A percentile compares a stretch with the other conserved stretches of the same genome.
These are phyloP conservation scores for Cyclina sinensis DNA, from an alignment of 1,140 invertebrate species.

Conservation along the genomic window DNA sequence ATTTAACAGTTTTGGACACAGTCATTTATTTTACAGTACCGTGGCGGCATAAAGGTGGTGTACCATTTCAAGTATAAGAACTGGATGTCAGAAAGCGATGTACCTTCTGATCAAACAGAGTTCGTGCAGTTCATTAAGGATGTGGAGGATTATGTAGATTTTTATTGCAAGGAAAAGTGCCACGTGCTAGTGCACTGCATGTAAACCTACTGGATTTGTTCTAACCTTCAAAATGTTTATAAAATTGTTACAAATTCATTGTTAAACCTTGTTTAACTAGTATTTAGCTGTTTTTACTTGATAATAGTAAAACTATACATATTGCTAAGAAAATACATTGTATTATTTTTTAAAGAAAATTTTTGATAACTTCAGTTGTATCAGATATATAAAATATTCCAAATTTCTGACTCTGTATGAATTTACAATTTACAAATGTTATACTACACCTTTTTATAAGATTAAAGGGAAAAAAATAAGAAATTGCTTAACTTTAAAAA, in stretches of 20 bases:
- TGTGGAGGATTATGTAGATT: not conserved
- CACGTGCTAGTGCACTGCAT: not conserved
- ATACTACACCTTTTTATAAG: too few species aligned
- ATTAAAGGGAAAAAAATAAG: not conserved
- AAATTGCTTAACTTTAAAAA: not conserved
- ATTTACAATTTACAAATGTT: too few species aligned
- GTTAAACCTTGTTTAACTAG: too few species aligned
- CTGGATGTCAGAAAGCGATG: not conserved
- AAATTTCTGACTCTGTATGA: too few species aligned
- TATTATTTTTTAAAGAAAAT: not conserved
- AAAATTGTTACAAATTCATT: too few species aligned
- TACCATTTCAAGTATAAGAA: slow-evolving; percentile 2
- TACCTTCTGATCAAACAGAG: not conserved
- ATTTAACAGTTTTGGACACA: too few species aligned
- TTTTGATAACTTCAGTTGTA: too few species aligned
- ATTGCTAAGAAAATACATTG: not conserved
- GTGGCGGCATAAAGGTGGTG: not conserved
- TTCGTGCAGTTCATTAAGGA: not conserved
- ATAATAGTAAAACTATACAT: not conserved
- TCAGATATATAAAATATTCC: too few species aligned
- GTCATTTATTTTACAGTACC: too few species aligned
- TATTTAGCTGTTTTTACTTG: too few species aligned
- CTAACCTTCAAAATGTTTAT: not conserved
- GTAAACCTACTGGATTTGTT: not conserved
- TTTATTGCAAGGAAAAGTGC: not conserved